These are phyloP conservation scores for Melanotaenia duboulayi DNA, from an alignment of 2,113 vertebrate genomes.

Conservation along the genomic window DNA sequence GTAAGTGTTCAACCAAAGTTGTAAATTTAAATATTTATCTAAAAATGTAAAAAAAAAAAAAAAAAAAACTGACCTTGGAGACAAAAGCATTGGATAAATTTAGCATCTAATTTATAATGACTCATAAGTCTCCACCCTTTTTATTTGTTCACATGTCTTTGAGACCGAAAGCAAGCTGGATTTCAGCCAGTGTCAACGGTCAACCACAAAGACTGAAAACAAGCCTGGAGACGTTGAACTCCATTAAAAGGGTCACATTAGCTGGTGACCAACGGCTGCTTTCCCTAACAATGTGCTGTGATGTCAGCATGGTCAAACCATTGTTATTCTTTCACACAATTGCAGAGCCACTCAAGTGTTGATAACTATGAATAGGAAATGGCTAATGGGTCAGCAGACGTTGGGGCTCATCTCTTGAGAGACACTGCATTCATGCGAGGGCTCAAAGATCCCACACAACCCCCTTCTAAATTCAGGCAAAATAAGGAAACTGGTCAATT, in stretches of 20 bases:
- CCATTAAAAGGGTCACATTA: slow-evolving; percentile 46
- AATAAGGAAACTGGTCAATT: slow-evolving; percentile 24
- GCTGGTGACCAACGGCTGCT: slow-evolving; percentile 50
- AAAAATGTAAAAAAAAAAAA: too few relatives aligned
- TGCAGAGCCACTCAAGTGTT: slow-evolving; percentile 47
- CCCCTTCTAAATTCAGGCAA: slow-evolving; percentile 10
- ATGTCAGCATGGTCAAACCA: slow-evolving; percentile 19
- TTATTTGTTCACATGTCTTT: neutral
- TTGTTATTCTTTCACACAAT: slow-evolving; percentile 61
- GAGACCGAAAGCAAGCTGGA: slow-evolving; percentile 30
- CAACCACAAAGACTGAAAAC: slow-evolving; percentile 44
- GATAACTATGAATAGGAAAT: slow-evolving; percentile 55
- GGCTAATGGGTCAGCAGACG: slow-evolving; percentile 48
- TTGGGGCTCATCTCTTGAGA: slow-evolving; percentile 9
- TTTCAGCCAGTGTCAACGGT: slow-evolving; percentile 35
- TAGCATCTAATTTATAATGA: neutral
- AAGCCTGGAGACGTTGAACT: slow-evolving; percentile 20
- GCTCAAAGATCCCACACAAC: slow-evolving; percentile 30
- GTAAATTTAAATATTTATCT: too few relatives aligned
- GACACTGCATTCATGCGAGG: slow-evolving; percentile 2
- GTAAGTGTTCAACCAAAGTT: too few relatives aligned
- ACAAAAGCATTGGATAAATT: neutral
- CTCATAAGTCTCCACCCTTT: neutral
- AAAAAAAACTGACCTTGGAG: neutral
- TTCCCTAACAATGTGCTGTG: slow-evolving; percentile 53